These are phyloP conservation scores for Plectus sambesii DNA, from an alignment of 1,140 invertebrate species.

Conservation along the genomic window DNA sequence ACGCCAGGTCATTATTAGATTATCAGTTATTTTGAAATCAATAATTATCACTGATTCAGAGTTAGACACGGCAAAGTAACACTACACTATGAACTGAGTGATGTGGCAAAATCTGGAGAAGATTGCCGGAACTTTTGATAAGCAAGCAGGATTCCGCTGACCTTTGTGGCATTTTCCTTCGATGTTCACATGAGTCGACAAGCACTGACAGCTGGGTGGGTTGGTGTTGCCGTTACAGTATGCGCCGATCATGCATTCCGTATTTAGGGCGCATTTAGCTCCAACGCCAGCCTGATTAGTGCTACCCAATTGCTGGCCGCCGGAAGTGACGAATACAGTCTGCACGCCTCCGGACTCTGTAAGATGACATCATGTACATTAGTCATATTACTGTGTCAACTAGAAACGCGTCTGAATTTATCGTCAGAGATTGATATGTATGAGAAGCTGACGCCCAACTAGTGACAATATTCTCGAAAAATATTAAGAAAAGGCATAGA, in stretches of 20 bases:
- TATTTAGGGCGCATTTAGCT: conserved; percentile 37
- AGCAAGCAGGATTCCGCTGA: conserved; percentile 10
- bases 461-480: no score
- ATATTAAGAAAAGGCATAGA: no score
- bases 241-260: conserved; percentile 41
- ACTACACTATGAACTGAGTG: conserved; percentile 2
- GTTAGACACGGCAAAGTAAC: no score
- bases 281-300: conserved; percentile 32
- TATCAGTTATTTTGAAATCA: no score
- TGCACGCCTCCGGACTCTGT: conserved; percentile 8
- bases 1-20: no score
- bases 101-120: conserved; percentile 1
- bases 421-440: no score
- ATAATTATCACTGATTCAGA: no score
- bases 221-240: conserved; percentile 45
- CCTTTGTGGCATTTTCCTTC: conserved; percentile 41
- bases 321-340: neutral
- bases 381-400: no score
- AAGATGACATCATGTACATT: no score
- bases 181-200: conserved; percentile 42
- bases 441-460: no score
- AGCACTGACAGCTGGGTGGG: conserved; percentile 42
- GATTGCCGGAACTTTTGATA: conserved; percentile 2
- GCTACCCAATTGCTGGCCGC: conserved; percentile 17
- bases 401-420: no score